Evolutionary conservation across 2,888 invertebrate species (phyloP).

Genomic region (Drosophila meridiana): DNA sequence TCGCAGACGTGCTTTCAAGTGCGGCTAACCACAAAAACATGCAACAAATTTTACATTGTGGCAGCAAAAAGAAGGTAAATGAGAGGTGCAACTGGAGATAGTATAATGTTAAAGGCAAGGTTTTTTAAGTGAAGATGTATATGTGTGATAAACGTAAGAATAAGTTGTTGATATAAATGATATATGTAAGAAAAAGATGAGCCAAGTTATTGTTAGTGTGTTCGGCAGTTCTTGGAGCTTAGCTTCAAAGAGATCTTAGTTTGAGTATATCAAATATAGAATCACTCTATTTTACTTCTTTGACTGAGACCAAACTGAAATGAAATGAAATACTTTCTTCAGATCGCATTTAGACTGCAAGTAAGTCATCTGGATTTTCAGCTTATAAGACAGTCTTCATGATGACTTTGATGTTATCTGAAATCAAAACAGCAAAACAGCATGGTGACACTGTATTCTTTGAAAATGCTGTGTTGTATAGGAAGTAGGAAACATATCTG

Average conservation of each 20-base stretch:
- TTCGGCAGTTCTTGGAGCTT: not conserved
- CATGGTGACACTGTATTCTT: too few species aligned
- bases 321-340: too few species aligned
- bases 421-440: too few species aligned
- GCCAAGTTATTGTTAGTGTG: accelerated
- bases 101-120: not conserved
- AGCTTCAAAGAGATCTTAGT: not conserved
- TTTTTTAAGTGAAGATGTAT: not conserved
- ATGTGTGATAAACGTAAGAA: not conserved
- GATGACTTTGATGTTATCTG: too few species aligned
- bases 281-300: too few species aligned
- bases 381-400: too few species aligned
- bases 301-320: too few species aligned
- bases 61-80: conserved; percentile 2
- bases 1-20: conserved; percentile 26
- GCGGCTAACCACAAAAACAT: conserved; percentile 50
- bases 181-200: not conserved
- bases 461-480: too few species aligned
- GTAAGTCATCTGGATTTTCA: too few species aligned
- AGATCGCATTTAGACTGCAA: too few species aligned
- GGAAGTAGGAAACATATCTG: too few species aligned
- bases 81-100: conserved; percentile 1
- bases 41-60: conserved; percentile 27
- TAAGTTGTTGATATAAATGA: not conserved
- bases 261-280: not conserved